phyloP scores from a whole-genome alignment of 2,888 invertebrate genomes.

The Patella depressa region DNA sequence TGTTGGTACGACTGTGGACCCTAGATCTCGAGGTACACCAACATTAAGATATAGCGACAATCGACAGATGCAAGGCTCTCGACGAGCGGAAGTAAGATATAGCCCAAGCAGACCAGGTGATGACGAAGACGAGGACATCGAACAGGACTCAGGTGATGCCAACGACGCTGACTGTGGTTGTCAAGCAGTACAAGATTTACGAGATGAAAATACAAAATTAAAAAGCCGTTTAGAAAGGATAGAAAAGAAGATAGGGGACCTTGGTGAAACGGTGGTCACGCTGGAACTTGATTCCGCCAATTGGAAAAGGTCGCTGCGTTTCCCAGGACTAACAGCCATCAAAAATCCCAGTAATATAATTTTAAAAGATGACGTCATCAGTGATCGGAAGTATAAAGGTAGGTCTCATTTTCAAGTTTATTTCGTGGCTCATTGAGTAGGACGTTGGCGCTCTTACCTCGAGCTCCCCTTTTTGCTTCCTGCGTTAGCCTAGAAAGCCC shows the following conservation, averaged over 20 bases:
- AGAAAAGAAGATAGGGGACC: conserved; percentile 19
- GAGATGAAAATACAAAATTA: conserved; percentile 15
- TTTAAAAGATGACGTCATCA: conserved; percentile 5
- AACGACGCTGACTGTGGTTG: background rate
- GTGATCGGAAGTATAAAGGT: conserved; percentile 26
- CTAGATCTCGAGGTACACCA: background rate
- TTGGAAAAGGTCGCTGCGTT: conserved; percentile 21
- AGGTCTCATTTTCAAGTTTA: background rate
- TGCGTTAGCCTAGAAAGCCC: no score
- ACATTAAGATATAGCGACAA: background rate
- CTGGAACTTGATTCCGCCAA: conserved; percentile 16
- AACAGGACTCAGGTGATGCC: background rate
- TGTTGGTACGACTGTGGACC: background rate
- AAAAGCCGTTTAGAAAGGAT: conserved; percentile 6
- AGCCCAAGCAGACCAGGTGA: background rate
- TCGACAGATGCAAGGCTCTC: no score
- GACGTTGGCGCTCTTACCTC: no score
- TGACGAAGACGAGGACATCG: background rate
- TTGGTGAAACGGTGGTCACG: conserved; percentile 15
- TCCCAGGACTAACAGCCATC: conserved; percentile 21
- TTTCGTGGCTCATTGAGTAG: background rate
- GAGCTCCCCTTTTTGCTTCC: no score
- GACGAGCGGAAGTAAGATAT: no score
- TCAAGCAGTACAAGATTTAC: background rate
- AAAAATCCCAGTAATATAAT: conserved; percentile 3